These are phyloP conservation scores for Labrus mixtus DNA, from an alignment of 2,113 vertebrate genomes.

Conservation along the genomic window DNA sequence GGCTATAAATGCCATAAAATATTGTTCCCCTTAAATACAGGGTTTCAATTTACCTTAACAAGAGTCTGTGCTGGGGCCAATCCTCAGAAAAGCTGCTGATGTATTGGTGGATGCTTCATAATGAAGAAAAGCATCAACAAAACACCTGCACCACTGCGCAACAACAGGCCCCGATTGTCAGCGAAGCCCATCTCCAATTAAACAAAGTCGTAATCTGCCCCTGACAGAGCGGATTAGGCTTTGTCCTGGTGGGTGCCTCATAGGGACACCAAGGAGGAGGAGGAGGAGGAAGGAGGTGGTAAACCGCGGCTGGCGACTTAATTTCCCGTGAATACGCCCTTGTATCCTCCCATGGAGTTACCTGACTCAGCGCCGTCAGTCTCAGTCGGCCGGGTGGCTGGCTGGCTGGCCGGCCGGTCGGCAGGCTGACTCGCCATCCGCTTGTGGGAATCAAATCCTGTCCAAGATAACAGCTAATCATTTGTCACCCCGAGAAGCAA, in stretches of 20 bases:
- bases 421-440: constrained; percentile 40
- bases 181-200: constrained; percentile 86
- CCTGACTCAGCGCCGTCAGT: constrained; percentile 91
- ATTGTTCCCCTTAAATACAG: background rate
- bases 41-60: background rate
- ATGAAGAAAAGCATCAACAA: constrained; percentile 24
- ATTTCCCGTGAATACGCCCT: constrained; percentile 89
- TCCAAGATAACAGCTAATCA: constrained; percentile 98
- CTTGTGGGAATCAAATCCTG: constrained; percentile 93
- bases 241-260: constrained; percentile 78
- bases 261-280: constrained; percentile 59
- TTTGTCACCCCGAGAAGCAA: constrained; percentile 98
- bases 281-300: constrained; percentile 16
- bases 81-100: background rate
- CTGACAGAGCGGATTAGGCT: constrained; percentile 88
- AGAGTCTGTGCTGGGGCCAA: background rate
- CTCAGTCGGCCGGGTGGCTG: constrained; percentile 4
- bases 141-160: constrained; percentile 55
- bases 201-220: constrained; percentile 88
- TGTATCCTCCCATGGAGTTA: constrained; percentile 85
- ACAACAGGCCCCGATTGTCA: constrained; percentile 55
- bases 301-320: constrained; percentile 81
- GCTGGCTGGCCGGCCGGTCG: background rate
- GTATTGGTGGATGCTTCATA: background rate
- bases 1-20: no score